Evolutionary conservation across 2,888 invertebrate species (phyloP).

Genomic region (Amaurobius ferox): DNA sequence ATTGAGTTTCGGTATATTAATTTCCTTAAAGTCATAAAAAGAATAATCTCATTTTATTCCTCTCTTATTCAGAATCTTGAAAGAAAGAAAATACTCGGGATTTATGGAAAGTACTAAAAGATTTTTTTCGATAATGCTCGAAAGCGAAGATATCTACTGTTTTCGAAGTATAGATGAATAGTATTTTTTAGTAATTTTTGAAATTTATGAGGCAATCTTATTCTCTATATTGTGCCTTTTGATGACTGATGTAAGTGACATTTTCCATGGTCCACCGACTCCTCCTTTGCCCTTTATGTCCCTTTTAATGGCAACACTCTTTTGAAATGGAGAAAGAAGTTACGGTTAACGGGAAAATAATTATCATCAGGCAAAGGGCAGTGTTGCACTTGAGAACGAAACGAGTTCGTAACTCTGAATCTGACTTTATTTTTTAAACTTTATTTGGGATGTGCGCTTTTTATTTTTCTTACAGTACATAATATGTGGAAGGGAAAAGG

Average conservation of each 20-base stretch:
- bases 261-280: background rate
- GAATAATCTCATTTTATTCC: background rate
- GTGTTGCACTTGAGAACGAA: no score
- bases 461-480: no score
- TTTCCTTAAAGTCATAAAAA: background rate
- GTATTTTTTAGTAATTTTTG: constrained; percentile 16
- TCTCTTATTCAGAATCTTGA: background rate
- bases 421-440: no score
- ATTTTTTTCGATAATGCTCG: constrained; percentile 8
- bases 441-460: no score
- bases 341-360: background rate
- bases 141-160: constrained; percentile 1
- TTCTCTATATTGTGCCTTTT: constrained; percentile 2
- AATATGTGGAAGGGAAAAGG: no score
- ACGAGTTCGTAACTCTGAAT: no score
- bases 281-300: background rate
- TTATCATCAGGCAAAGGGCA: no score
- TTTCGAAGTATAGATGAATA: background rate
- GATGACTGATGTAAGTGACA: constrained; percentile 14
- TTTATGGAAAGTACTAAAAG: constrained; percentile 12
- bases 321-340: constrained; percentile 6
- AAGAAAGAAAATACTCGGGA: background rate
- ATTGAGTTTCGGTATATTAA: no score
- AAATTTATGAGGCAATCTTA: constrained; percentile 16
- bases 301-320: background rate